Evolutionary conservation across 2,797 vertebrate species (phyloP).

Genomic region (Hipposideros larvatus): DNA sequence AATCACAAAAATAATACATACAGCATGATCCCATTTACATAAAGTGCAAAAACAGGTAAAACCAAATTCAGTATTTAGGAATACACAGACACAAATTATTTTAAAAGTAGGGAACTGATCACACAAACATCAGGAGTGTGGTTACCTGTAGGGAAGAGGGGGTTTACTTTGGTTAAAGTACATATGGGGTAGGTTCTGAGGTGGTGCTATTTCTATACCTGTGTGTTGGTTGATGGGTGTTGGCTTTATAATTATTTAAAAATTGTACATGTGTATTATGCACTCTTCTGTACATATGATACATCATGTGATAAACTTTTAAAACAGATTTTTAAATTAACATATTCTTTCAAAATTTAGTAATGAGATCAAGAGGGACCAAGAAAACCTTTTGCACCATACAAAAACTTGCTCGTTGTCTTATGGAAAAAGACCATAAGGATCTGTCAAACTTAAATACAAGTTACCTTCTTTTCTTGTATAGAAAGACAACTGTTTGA

Average conservation of each 20-base stretch:
- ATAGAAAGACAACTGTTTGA: neutral
- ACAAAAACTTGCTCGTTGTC: neutral
- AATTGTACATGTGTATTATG: neutral
- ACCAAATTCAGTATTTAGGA: constrained; percentile 8
- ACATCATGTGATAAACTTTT: neutral
- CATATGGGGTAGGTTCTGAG: neutral
- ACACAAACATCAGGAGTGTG: neutral
- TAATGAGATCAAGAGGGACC: neutral
- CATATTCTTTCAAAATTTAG: constrained; percentile 21
- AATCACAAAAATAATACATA: neutral
- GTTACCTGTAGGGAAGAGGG: neutral
- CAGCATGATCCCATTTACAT: neutral
- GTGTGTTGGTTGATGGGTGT: neutral
- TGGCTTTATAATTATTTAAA: constrained; percentile 12
- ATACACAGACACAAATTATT: neutral
- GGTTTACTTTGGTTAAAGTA: neutral
- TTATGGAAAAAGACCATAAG: neutral
- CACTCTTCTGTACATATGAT: neutral
- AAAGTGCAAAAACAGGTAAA: neutral
- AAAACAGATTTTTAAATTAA: neutral
- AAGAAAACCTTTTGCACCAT: neutral
- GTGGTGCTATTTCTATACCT: neutral
- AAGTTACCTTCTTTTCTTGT: neutral
- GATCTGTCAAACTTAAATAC: neutral
- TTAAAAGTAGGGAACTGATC: neutral